Base-by-base conservation (phyloP, 92 coral and sea anemone species). In the Isaurus tuberculatus region DNA sequence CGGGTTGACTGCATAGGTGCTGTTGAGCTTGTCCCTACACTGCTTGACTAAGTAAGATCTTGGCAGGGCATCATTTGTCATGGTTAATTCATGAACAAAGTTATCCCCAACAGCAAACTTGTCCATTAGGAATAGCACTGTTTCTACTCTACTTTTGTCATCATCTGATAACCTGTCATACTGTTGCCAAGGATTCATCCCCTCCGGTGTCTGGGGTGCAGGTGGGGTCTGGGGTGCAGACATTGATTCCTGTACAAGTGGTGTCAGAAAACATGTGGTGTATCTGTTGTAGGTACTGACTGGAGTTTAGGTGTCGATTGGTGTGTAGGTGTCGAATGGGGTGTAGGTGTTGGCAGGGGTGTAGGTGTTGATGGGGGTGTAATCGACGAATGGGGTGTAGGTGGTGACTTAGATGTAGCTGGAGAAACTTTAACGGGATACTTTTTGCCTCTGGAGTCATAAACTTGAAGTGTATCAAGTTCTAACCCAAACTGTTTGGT, bases 401-500 rank as follows among this genome's bases (percentile, higher is more conserved):
- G 23, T 68, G 73, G 73, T 20, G 77, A 71, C 42, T 65, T 10
- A 32, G 31, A 61, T 23, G 20, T 32, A 13, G 72, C 43, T 32
- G 42, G 49, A 55, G 82, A 33, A 68, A 78, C 46, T 17, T 51
- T 78, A 9, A 57, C 26, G 43, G 66, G 51, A 30, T 53, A 32
- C 49, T 79, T 86, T 40, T 80, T 77, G 81, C 90, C 90, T 32
- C 71, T 81, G 63, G 27, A 25, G 64, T 86, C 86, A 8, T 43
- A 27, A 71, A 86, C 73, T 67, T 80, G 48, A 48, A 86, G 34
- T 31, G 73, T 43, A 32, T 80, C 90, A 6, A 86, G 81, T 63
- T 87, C 87, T 7, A 82, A 73, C 30, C 91, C 88, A 75, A 88
- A 88, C 53, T 43, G 79, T 64, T 75, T 72, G 46, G 79, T 71